A percentile compares a stretch with the other conserved stretches of the same genome.
These are phyloP conservation scores for Takifugu flavidus DNA, from an alignment of 2,113 vertebrate genomes.

Conservation along the genomic window DNA sequence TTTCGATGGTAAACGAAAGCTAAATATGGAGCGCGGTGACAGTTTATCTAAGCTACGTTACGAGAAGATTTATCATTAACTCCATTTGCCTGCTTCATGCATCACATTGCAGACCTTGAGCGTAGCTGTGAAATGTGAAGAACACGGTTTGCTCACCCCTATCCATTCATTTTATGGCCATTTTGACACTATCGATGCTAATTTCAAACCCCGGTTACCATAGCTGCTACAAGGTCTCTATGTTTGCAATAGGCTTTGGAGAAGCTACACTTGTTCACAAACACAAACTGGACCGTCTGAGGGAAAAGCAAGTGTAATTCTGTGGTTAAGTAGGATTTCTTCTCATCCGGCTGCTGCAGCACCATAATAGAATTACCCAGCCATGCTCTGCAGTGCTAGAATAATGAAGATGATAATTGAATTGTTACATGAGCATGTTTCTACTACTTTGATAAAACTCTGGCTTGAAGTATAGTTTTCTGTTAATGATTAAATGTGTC, in stretches of 20 bases:
- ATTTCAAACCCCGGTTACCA: not conserved
- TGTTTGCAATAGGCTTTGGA: conserved; percentile 21
- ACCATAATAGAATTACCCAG: conserved; percentile 30
- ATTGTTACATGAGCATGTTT: conserved; percentile 25
- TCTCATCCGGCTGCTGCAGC: conserved; percentile 31
- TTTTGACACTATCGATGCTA: too few relatives aligned
- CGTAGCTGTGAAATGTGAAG: too few relatives aligned
- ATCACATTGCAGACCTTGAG: too few relatives aligned
- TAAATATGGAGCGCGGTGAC: too few relatives aligned
- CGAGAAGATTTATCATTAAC: too few relatives aligned
- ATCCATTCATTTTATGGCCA: too few relatives aligned
- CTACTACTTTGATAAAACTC: conserved; percentile 9
- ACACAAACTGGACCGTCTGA: conserved; percentile 49
- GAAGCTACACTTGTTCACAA: conserved; percentile 39
- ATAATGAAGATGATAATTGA: conserved; percentile 27
- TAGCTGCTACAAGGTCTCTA: conserved; percentile 36
- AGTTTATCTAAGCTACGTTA: too few relatives aligned
- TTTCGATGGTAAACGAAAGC: not conserved
- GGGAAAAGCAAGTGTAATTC: conserved; percentile 37
- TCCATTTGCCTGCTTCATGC: too few relatives aligned
- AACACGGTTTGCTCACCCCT: too few relatives aligned
- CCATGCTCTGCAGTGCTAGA: conserved; percentile 30
- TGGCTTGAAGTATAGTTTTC: conserved; percentile 19
- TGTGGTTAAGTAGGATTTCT: conserved; percentile 39
- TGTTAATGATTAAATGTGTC: conserved; percentile 6